phyloP scores from a whole-genome alignment of 1,140 invertebrate species.

The Danaus melanippus region DNA sequence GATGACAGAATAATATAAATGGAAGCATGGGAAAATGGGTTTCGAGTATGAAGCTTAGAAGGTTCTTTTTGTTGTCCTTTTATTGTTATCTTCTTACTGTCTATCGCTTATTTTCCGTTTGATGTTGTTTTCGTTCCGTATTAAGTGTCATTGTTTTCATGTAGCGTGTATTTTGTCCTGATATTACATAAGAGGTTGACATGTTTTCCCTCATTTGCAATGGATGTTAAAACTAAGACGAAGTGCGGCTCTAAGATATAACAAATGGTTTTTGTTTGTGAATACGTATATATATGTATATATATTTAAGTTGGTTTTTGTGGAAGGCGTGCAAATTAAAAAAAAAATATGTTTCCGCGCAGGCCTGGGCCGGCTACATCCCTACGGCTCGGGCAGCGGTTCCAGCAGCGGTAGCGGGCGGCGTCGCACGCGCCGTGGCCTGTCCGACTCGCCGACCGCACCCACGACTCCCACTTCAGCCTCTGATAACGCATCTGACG shows the following conservation, averaged over 20 bases:
- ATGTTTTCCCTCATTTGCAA: conserved; percentile 18
- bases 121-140: conserved; percentile 24
- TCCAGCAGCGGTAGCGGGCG: conserved; percentile 70
- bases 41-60: conserved; percentile 23
- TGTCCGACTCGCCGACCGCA: conserved; percentile 81
- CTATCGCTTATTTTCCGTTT: conserved; percentile 21
- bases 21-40: conserved; percentile 19
- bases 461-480: conserved; percentile 76
- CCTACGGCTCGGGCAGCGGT: conserved; percentile 77
- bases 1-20: conserved; percentile 9
- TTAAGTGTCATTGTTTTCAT: conserved; percentile 17
- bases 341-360: conserved; percentile 12
- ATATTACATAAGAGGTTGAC: conserved; percentile 17
- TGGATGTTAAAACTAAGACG: conserved; percentile 9
- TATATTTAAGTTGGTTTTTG: too few species aligned
- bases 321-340: too few species aligned
- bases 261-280: too few species aligned
- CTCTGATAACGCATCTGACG: conserved; percentile 85
- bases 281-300: too few species aligned
- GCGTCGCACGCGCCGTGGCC: conserved; percentile 74
- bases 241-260: too few species aligned
- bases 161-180: conserved; percentile 12
- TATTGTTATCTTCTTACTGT: conserved; percentile 31
- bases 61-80: conserved; percentile 19
- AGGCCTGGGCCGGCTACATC: conserved; percentile 82